Conservation (phyloP, 2,797 vertebrate genomes). For the Crenichthys baileyi region DNA sequence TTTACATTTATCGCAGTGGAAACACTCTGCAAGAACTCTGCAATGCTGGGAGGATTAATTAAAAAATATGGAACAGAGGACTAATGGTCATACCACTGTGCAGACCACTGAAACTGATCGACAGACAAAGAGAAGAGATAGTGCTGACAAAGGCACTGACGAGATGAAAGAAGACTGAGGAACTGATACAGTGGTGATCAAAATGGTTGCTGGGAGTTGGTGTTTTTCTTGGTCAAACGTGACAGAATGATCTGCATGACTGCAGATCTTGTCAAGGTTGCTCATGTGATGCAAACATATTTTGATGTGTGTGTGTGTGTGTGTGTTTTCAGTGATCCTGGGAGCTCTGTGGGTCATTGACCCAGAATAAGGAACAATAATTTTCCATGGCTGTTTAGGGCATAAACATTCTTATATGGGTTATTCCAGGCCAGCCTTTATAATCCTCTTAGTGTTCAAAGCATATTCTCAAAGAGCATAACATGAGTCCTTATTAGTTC, state of each 20-base stretch:
- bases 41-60: constrained; percentile 19
- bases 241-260: constrained; percentile 45
- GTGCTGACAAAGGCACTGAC: constrained; percentile 61
- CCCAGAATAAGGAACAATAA: constrained; percentile 37
- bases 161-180: constrained; percentile 39
- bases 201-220: not conserved
- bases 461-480: not conserved
- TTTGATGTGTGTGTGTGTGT: constrained; percentile 13
- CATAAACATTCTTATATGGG: constrained; percentile 22
- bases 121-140: constrained; percentile 64
- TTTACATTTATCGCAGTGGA: constrained; percentile 5
- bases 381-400: constrained; percentile 38
- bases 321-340: constrained; percentile 8
- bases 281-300: constrained; percentile 36
- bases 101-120: constrained; percentile 28
- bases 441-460: not conserved
- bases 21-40: not conserved
- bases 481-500: not conserved
- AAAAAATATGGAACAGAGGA: constrained; percentile 26
- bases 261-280: constrained; percentile 53
- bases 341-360: constrained; percentile 41
- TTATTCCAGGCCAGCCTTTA: constrained; percentile 1
- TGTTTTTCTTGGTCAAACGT: not conserved
- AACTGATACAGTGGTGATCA: constrained; percentile 30
- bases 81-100: constrained; percentile 23